A percentile compares a stretch with the other conserved stretches of the same genome.
These are phyloP conservation scores for Archilochus colubris DNA, from an alignment of 2,113 vertebrate species.

Conservation along the genomic window DNA sequence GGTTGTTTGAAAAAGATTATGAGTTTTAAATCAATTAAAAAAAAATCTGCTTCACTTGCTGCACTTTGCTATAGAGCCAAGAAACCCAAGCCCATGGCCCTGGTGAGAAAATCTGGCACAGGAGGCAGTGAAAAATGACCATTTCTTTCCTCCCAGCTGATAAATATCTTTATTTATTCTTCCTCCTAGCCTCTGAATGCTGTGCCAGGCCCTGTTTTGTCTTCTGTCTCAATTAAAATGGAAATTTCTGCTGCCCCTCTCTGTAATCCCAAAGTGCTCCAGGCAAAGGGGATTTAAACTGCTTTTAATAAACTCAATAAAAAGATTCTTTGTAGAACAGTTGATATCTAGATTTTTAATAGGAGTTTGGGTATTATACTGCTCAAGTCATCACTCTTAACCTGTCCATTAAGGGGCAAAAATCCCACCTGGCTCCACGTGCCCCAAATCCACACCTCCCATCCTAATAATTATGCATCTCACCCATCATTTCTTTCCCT, in stretches of 20 bases:
- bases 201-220: constrained; percentile 73
- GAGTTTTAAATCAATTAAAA: no score
- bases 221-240: constrained; percentile 84
- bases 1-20: no score
- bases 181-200: constrained; percentile 62
- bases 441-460: fast-evolving
- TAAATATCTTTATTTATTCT: constrained; percentile 79
- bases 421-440: not conserved
- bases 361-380: not conserved
- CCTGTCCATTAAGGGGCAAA: not conserved
- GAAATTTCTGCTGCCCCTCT: constrained; percentile 78
- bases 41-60: not conserved
- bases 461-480: not conserved
- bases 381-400: not conserved
- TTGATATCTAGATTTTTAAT: constrained; percentile 54
- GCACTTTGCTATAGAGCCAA: not conserved
- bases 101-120: constrained; percentile 28
- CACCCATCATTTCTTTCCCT: not conserved
- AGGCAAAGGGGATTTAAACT: constrained; percentile 77
- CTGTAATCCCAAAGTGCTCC: constrained; percentile 73
- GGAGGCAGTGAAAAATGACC: constrained; percentile 68
- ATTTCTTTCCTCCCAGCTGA: constrained; percentile 69
- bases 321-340: constrained; percentile 52
- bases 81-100: not conserved
- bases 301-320: constrained; percentile 77